Evolutionary conservation across 2,113 vertebrate species (phyloP).

Genomic region (Pseudorectes ferrugineus): DNA sequence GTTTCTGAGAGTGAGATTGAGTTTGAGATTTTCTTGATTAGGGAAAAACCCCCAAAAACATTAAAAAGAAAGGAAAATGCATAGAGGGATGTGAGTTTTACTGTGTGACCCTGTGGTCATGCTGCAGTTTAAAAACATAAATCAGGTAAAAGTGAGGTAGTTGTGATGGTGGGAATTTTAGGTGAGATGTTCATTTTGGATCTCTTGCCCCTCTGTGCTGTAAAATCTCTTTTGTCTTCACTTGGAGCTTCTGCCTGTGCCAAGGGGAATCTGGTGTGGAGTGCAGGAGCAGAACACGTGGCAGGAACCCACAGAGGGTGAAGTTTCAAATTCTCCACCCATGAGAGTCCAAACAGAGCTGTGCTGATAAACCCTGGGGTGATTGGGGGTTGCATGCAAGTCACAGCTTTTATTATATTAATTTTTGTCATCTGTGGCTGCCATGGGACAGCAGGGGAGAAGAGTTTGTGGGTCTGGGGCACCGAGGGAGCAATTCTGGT

Average conservation of each 20-base stretch:
- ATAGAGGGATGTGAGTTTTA: neutral
- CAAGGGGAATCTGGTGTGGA: neutral
- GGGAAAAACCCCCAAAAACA: fast-evolving
- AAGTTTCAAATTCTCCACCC: neutral
- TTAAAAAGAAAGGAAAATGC: neutral
- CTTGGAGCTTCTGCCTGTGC: neutral
- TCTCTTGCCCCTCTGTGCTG: neutral
- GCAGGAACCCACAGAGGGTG: neutral
- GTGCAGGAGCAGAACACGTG: neutral
- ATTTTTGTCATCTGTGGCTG: neutral
- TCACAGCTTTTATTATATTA: neutral
- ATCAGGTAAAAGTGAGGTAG: neutral
- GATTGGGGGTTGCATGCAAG: neutral
- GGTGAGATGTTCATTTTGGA: neutral
- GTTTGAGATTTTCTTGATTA: neutral
- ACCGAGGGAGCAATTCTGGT: neutral
- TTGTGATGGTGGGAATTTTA: neutral
- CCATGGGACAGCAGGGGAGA: neutral
- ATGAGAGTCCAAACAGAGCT: fast-evolving
- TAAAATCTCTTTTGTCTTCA: neutral
- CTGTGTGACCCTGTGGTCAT: neutral
- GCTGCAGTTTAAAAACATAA: neutral
- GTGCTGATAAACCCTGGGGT: neutral
- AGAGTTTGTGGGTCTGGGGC: neutral
- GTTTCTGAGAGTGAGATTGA: neutral